Evolutionary conservation across 2,888 invertebrate species (phyloP).

Genomic region (Oxyscelio sp.): DNA sequence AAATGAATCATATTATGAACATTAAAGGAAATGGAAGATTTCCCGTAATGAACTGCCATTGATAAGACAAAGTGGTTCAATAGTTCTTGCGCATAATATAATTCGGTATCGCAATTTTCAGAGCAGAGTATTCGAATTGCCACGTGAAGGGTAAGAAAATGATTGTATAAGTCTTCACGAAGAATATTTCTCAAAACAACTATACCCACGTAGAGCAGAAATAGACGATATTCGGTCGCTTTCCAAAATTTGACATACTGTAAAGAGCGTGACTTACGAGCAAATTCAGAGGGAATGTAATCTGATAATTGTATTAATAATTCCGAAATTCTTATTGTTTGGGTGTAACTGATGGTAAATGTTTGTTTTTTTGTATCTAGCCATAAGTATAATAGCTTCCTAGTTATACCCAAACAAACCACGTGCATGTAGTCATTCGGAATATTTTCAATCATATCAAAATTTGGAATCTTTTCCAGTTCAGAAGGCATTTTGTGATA

Average conservation of each 20-base stretch:
- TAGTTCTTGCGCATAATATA: slow-evolving; percentile 29
- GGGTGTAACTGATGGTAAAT: not conserved
- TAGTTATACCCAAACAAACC: slow-evolving; percentile 16
- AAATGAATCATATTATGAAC: slow-evolving; percentile 24
- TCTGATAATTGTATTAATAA: not conserved
- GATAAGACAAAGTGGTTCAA: slow-evolving; percentile 23
- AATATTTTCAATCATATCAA: slow-evolving; percentile 73
- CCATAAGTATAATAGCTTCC: slow-evolving; percentile 25
- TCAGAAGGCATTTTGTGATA: slow-evolving; percentile 70
- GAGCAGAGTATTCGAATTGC: slow-evolving; percentile 26
- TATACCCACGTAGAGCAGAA: slow-evolving; percentile 20
- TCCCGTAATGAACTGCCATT: slow-evolving; percentile 23
- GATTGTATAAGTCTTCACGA: not conserved
- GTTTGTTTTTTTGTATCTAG: slow-evolving; percentile 2
- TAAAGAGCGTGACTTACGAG: slow-evolving; percentile 24
- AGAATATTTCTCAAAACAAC: slow-evolving; percentile 25
- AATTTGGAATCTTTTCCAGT: slow-evolving; percentile 69
- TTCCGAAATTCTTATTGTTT: not conserved
- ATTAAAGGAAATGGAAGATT: slow-evolving; percentile 16
- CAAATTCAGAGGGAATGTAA: slow-evolving; percentile 32
- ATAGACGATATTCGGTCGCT: slow-evolving; percentile 36
- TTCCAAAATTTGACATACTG: slow-evolving; percentile 32
- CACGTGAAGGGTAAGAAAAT: slow-evolving; percentile 29
- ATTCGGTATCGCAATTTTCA: not conserved
- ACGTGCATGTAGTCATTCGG: slow-evolving; percentile 66